Percentiles rank a stretch among this genome's conserved stretches.
phyloP scores from a whole-genome alignment of 1,140 invertebrate species.

The Drosophila sechellia region DNA sequence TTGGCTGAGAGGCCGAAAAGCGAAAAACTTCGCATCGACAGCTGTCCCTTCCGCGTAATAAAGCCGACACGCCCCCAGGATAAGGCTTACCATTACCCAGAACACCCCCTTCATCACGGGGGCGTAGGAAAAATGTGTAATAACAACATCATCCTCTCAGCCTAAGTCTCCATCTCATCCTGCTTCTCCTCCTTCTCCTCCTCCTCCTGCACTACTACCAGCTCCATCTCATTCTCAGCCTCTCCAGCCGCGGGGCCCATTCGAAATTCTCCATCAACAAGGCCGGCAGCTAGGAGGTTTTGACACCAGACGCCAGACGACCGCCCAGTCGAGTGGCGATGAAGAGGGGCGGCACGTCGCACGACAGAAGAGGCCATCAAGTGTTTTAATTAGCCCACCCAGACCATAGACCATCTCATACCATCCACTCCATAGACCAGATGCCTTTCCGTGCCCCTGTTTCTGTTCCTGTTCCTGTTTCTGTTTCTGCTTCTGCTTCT shows the following conservation, averaged over 20 bases:
- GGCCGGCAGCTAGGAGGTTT: slow-evolving; percentile 40
- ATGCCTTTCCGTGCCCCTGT: not conserved
- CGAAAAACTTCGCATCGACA: slow-evolving; percentile 26
- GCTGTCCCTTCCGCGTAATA: slow-evolving; percentile 49
- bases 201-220: no score
- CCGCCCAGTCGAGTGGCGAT: slow-evolving; percentile 2
- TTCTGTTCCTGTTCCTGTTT: not conserved
- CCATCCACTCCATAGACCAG: not conserved
- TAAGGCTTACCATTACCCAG: slow-evolving; percentile 10
- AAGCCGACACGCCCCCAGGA: slow-evolving; percentile 36
- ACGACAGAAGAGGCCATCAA: slow-evolving; percentile 65
- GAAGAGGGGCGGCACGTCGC: slow-evolving; percentile 14
- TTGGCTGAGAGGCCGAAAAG: not conserved
- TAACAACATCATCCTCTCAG: slow-evolving; percentile 31
- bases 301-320: slow-evolving; percentile 35
- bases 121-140: slow-evolving; percentile 21
- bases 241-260: slow-evolving; percentile 20
- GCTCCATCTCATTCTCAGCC: not conserved
- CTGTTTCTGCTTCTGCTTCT: not conserved
- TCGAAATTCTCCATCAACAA: slow-evolving; percentile 69
- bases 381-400: slow-evolving; percentile 72
- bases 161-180: not conserved
- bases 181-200: no score
- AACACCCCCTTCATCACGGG: not conserved
- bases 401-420: slow-evolving; percentile 2